Conservation (phyloP, 2,888 invertebrate genomes). For the Apamea crenata region DNA sequence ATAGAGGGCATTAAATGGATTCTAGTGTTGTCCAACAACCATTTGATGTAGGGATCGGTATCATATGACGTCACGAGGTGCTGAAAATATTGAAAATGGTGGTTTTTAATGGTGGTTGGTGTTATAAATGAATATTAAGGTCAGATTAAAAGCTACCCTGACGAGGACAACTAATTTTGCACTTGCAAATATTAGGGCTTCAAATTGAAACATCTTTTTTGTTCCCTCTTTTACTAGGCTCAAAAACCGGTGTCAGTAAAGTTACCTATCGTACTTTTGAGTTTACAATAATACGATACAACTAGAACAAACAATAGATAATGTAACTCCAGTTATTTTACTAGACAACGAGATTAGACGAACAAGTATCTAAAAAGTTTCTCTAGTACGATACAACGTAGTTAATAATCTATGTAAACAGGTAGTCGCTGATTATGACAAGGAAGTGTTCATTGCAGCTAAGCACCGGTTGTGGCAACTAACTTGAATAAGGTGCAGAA, state of each 20-base stretch:
- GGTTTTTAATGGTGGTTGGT: too few relatives aligned
- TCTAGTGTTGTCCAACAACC: constrained; percentile 98
- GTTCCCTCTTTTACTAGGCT: neutral
- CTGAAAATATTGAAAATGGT: constrained; percentile 86
- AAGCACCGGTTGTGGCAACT: constrained; percentile 61
- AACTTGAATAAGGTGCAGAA: constrained; percentile 97
- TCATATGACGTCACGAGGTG: constrained; percentile 95
- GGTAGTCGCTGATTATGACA: constrained; percentile 38
- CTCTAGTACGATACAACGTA: constrained; percentile 12
- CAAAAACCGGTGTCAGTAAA: neutral
- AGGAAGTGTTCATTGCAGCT: constrained; percentile 50
- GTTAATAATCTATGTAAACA: constrained; percentile 33
- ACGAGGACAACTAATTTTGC: neutral
- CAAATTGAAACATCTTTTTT: neutral
- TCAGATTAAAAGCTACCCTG: neutral
- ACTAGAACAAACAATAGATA: neutral
- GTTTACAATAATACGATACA: neutral
- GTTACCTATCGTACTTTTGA: neutral
- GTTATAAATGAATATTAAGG: neutral
- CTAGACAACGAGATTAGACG: constrained; percentile 5
- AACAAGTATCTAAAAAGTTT: constrained; percentile 11
- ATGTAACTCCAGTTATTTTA: neutral
- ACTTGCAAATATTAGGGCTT: neutral
- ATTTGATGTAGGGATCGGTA: constrained; percentile 95
- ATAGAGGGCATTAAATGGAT: constrained; percentile 99